Base-by-base conservation (phyloP, 2,797 vertebrate species). In the Aeoliscus strigatus region DNA sequence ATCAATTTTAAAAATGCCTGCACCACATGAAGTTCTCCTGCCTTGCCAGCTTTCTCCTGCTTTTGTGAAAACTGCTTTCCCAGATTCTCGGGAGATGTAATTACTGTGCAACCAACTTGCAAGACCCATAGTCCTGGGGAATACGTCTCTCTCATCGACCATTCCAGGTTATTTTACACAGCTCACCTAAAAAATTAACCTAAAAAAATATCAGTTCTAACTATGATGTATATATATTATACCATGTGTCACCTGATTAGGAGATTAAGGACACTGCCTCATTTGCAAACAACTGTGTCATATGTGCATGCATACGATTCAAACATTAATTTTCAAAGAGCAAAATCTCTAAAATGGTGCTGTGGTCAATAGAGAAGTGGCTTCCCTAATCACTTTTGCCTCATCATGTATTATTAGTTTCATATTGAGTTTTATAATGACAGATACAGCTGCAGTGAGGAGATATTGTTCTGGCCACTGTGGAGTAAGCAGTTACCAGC, bases 51-150 rank as follows among this genome's bases (percentile, higher is more conserved):
- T 63, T 61, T 63, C 40, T 46, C 34, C 9, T 10, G 6, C 13
- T 18, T 70, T 72, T 52, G 21, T n/a, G 41, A 80, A 82, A 84
- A 77, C 60, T 75, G 50, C 71, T 75, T 58, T 59, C 57, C 54
- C 75, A 68, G 77, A 85, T 82, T 69, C 83, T 80, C 83, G 0
- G 48, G 85, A 88, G 86, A 88, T 82, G 78, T 82, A 83, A 88
- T 88, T 88, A 88, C 74, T 79, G 77, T 83, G 73, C 75, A 75
- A 77, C 78, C 82, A 77, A 76, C 80, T 84, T 82, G 79, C 81
- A 75, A 81, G 77, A 76, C 68, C 74, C 61, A 56, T 51, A 75
- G 72, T 75, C 59, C 54, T 64, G 5, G 71, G 75, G 71, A 80
- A 79, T 57, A 67, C 55, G 65, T 76, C 54, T 79, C 61, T 60